Conservation (phyloP, 1,140 invertebrate species). For the Lysiphlebus fabarum region DNA sequence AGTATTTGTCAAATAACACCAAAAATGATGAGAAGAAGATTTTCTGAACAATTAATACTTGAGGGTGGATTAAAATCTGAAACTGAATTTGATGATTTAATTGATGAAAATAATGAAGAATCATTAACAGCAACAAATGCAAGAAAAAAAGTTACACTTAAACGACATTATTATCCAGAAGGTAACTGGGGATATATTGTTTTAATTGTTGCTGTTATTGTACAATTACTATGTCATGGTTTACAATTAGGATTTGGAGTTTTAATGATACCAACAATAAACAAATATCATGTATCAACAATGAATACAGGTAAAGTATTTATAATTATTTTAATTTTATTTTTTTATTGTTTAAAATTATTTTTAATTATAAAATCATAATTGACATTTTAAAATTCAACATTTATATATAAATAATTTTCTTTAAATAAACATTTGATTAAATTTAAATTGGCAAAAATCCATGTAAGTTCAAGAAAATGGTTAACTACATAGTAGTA, state of each 20-base stretch:
- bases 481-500: no score
- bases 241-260: conserved; percentile 60
- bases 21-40: conserved; percentile 42
- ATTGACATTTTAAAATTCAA: no score
- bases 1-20: conserved; percentile 33
- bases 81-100: conserved; percentile 34
- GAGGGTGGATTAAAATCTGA: conserved; percentile 35
- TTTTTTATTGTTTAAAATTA: no score
- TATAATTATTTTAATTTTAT: no score
- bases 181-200: conserved; percentile 79
- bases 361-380: no score
- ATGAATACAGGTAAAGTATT: conserved; percentile 32
- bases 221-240: conserved; percentile 65
- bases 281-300: conserved; percentile 34
- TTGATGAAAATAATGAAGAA: conserved; percentile 33
- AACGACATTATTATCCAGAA: conserved; percentile 73
- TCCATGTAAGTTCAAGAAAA: no score
- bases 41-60: conserved; percentile 44
- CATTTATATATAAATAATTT: no score
- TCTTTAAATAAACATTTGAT: no score
- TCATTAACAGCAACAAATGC: conserved; percentile 42
- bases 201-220: conserved; percentile 61
- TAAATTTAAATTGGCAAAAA: no score
- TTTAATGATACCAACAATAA: conserved; percentile 39
- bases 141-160: conserved; percentile 51